These are phyloP conservation scores for Diabrotica balteata DNA, from an alignment of 2,888 invertebrate species.

Conservation along the genomic window DNA sequence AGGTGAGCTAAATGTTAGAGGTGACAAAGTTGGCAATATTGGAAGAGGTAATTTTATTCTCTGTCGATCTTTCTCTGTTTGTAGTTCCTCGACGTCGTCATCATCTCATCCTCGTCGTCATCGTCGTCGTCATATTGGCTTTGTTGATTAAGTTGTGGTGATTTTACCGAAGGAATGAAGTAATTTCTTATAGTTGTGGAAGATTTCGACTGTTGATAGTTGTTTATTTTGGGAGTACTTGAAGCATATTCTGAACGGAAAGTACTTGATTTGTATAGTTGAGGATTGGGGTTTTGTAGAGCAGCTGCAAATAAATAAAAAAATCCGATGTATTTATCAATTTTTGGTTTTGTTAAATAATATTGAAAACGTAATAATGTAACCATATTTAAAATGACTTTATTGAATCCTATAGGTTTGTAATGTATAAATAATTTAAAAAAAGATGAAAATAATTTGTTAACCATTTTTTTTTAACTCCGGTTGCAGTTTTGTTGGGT, in stretches of 20 bases:
- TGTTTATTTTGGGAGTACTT: conserved; percentile 23
- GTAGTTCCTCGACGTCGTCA: conserved; percentile 28
- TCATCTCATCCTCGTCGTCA: too few species aligned
- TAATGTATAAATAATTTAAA: too few species aligned
- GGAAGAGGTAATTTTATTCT: conserved; percentile 54
- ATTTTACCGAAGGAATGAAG: conserved; percentile 39
- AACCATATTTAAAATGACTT: too few species aligned
- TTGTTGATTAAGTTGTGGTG: conserved; percentile 40
- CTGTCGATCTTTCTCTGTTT: conserved; percentile 53
- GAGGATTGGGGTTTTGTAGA: conserved; percentile 26
- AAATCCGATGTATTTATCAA: background rate
- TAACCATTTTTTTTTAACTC: too few species aligned
- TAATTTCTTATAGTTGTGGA: conserved; percentile 31
- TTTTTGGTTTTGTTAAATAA: too few species aligned
- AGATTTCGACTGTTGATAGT: conserved; percentile 23
- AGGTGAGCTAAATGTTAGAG: conserved; percentile 58
- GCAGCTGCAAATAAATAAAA: conserved; percentile 24
- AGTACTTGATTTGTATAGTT: conserved; percentile 34
- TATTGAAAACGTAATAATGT: too few species aligned
- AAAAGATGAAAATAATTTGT: too few species aligned
- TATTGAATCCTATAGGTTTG: too few species aligned
- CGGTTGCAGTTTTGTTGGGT: too few species aligned
- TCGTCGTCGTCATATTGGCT: conserved; percentile 31
- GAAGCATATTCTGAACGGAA: conserved; percentile 28
- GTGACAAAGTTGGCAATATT: conserved; percentile 54